Conservation (phyloP, 1,140 invertebrate genomes). For the Brachionus plicatilis region DNA sequence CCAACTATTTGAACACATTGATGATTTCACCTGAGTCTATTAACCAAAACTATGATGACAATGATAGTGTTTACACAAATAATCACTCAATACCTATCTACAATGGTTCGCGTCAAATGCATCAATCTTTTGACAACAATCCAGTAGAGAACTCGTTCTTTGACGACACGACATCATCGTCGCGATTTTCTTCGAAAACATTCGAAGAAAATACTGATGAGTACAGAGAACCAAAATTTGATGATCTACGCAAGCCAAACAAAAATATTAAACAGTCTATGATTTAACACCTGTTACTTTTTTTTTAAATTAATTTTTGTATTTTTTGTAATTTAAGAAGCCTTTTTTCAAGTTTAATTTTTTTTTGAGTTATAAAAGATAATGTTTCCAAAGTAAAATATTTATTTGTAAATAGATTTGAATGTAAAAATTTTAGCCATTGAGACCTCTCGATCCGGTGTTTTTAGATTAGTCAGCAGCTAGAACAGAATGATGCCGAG, state of each 20-base stretch:
- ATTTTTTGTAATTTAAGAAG: not conserved
- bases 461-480: not conserved
- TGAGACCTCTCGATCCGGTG: conserved; percentile 7
- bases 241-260: conserved; percentile 24
- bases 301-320: not conserved
- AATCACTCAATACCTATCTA: conserved; percentile 8
- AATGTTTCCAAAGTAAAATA: not conserved
- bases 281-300: not conserved
- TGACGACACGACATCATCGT: not conserved
- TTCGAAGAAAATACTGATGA: conserved; percentile 40
- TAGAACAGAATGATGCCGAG: not conserved
- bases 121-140: not conserved
- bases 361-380: not conserved
- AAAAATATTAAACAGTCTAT: conserved; percentile 12
- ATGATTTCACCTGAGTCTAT: conserved; percentile 22
- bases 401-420: conserved; percentile 12
- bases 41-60: not conserved
- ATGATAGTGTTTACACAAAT: conserved; percentile 15
- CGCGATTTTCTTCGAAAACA: not conserved
- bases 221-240: conserved; percentile 32
- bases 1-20: conserved; percentile 21
- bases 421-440: not conserved
- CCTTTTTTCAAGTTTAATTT: not conserved
- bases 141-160: not conserved
- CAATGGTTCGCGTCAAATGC: not conserved